phyloP scores from a whole-genome alignment of 2,113 vertebrate species.

The Ahaetulla prasina region DNA sequence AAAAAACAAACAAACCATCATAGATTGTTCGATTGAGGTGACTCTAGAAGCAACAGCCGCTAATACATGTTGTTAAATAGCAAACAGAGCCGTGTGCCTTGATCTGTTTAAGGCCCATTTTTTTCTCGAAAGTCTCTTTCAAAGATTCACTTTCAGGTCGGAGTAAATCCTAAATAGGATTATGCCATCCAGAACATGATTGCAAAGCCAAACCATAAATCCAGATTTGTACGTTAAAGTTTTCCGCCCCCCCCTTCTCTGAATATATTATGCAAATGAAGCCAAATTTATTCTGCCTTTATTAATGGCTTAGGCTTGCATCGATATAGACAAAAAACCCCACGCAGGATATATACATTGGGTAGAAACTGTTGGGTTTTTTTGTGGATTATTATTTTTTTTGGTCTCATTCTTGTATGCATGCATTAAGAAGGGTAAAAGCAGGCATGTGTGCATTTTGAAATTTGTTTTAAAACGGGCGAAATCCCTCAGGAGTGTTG shows the following conservation, averaged over 20 bases:
- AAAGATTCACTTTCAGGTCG: not conserved
- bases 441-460: not conserved
- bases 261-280: not conserved
- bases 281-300: not conserved
- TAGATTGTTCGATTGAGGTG: constrained; percentile 16
- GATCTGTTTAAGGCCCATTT: not conserved
- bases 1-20: not conserved
- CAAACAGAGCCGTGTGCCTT: not conserved
- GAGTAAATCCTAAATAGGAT: not conserved
- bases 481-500: not conserved
- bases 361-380: not conserved
- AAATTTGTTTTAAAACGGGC: not conserved
- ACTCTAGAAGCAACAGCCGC: not conserved
- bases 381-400: not conserved
- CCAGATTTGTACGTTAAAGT: not conserved
- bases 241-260: not conserved
- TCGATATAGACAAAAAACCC: not conserved
- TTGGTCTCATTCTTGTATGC: not conserved
- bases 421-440: not conserved
- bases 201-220: not conserved
- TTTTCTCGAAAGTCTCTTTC: not conserved
- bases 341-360: not conserved
- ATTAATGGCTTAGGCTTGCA: not conserved
- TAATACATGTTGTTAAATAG: constrained; percentile 15
- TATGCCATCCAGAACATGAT: not conserved